These are phyloP conservation scores for Piprites chloris DNA, from an alignment of 2,113 vertebrate genomes.

Conservation along the genomic window DNA sequence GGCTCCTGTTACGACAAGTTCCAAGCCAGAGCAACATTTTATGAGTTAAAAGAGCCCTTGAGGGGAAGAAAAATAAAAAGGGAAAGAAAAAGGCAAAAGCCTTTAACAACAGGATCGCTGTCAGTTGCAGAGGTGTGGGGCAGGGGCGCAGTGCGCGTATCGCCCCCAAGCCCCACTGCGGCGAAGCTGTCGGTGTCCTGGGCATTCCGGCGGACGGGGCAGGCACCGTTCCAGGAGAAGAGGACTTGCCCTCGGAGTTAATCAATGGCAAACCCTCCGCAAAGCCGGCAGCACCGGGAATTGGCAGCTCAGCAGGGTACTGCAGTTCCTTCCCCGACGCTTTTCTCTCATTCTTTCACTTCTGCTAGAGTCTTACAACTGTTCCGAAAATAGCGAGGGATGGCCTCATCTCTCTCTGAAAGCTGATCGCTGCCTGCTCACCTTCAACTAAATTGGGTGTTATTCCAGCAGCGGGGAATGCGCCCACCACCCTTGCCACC, in stretches of 20 bases:
- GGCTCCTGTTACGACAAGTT: constrained; percentile 14
- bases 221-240: not conserved
- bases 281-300: not conserved
- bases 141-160: not conserved
- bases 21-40: not conserved
- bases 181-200: not conserved
- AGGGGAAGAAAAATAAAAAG: too few relatives aligned
- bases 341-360: not conserved
- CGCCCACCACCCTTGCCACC: not conserved
- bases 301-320: not conserved
- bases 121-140: not conserved
- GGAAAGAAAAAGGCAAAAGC: not conserved
- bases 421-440: not conserved
- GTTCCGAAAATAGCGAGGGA: not conserved
- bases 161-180: not conserved
- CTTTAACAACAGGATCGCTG: not conserved
- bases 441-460: not conserved
- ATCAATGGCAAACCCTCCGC: not conserved
- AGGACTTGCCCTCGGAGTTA: not conserved
- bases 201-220: rapidly evolving
- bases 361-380: not conserved
- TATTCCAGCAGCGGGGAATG: too few relatives aligned
- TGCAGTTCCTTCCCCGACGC: not conserved
- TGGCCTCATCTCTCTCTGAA: not conserved
- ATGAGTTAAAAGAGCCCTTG: not conserved